Evolutionary conservation across 2,113 vertebrate genomes (phyloP).

Genomic region (Phycodurus eques): DNA sequence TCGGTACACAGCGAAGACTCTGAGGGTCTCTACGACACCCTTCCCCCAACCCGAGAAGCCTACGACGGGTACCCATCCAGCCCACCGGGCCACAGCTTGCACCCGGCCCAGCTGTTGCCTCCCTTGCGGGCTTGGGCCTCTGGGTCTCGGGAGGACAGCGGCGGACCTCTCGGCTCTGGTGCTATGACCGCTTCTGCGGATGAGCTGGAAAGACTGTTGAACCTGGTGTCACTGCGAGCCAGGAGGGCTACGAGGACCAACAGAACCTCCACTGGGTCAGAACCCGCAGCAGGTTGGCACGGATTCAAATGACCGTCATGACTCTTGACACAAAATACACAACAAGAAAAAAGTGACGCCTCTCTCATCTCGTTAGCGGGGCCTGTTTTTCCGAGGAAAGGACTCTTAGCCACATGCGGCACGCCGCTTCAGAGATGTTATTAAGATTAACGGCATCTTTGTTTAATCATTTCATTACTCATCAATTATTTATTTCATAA

Average conservation of each 20-base stretch:
- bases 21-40: conserved; percentile 79
- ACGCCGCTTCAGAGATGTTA: conserved; percentile 21
- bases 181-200: conserved; percentile 53
- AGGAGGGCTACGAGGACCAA: conserved; percentile 58
- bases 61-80: conserved; percentile 69
- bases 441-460: conserved; percentile 37
- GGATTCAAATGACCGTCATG: conserved; percentile 41
- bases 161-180: conserved; percentile 23
- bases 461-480: conserved; percentile 29
- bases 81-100: conserved; percentile 56
- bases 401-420: conserved; percentile 17
- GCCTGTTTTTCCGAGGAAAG: conserved; percentile 24
- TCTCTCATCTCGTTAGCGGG: neutral
- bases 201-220: conserved; percentile 68
- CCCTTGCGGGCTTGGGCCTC: conserved; percentile 70
- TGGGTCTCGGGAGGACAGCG: conserved; percentile 30
- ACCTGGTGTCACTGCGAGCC: conserved; percentile 66
- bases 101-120: conserved; percentile 64
- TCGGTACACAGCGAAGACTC: conserved; percentile 22
- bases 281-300: conserved; percentile 53
- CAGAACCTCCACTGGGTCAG: conserved; percentile 55
- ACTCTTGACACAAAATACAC: conserved; percentile 7
- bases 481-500: conserved; percentile 32
- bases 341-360: neutral
- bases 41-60: conserved; percentile 77